Percentiles rank a stretch among this genome's conserved stretches.
Conservation (phyloP, 1,140 invertebrate genomes). For the Drosophila equinoxialis region DNA sequence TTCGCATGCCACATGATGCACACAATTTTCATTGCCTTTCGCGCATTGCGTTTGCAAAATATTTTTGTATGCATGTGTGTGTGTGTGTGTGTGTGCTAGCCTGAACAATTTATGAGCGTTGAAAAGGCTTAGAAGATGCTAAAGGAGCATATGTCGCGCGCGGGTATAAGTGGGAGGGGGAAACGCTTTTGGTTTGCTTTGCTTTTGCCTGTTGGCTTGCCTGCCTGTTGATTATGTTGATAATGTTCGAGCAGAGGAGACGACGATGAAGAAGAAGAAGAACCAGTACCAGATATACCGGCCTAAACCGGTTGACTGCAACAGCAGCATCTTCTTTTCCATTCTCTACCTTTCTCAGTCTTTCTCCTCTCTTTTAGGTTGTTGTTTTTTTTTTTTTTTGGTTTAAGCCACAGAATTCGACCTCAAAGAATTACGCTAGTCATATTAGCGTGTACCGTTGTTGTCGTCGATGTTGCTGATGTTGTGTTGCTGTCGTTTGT, state of each 20-base stretch:
- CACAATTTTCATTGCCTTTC: slow-evolving; percentile 46
- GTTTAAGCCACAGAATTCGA: slow-evolving; percentile 27
- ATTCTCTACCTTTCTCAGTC: slow-evolving; percentile 4
- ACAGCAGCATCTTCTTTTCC: slow-evolving; percentile 29
- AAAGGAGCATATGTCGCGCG: background rate
- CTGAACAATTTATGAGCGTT: slow-evolving; percentile 77
- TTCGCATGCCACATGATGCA: slow-evolving; percentile 46
- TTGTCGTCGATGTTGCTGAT: slow-evolving; percentile 32
- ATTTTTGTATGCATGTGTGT: slow-evolving; percentile 40
- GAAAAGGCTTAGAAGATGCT: slow-evolving; percentile 67
- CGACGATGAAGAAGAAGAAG: no score
- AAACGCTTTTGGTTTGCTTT: background rate
- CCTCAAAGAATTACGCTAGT: slow-evolving; percentile 54
- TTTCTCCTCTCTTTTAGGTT: background rate
- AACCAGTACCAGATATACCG: slow-evolving; percentile 44
- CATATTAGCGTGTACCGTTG: slow-evolving; percentile 79
- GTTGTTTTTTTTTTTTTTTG: background rate
- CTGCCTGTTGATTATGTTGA: slow-evolving; percentile 76
- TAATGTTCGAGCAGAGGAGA: slow-evolving; percentile 60
- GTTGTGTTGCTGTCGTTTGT: slow-evolving; percentile 51
- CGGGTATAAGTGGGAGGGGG: background rate
- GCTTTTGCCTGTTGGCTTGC: slow-evolving; percentile 11
- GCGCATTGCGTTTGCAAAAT: slow-evolving; percentile 77
- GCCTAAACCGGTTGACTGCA: slow-evolving; percentile 52
- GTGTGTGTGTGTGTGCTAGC: slow-evolving; percentile 48